Base-by-base conservation (phyloP, 2,888 invertebrate species). In the Timema cristinae region DNA sequence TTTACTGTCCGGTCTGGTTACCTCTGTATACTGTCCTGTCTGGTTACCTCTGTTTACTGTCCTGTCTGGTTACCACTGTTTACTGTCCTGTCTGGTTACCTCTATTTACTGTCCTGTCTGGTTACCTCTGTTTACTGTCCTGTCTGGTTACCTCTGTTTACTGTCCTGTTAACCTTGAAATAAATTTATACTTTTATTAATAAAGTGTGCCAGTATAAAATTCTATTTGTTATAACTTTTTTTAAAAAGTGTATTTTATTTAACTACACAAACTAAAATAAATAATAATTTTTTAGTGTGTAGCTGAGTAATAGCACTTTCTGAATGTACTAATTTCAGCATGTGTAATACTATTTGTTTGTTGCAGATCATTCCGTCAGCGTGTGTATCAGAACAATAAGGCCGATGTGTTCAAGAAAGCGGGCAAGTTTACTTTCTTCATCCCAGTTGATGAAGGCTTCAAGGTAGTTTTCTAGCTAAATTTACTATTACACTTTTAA, bases 361-460 rank as follows among this genome's bases (percentile, higher is more conserved):
- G 78, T 83, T 82, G 16, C 82, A 93, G 92, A 80, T 85, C 83
- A 76, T 95, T 93, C 82, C 87, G 91, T 70, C 90, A 92, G 78
- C 90, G 91, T 81, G 90, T 94, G 74, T 85, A 87, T 78, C 85
- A 90, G 76, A 88, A 89, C 77, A 86, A 89, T 77, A 93, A 92
- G 82, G 88, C 89, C 79, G 88, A 89, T 72, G 87, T 93, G 66
- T 94, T 92, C 82, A 89, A 88, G 78, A 88, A 89, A 51, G 90
- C 91, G 76, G 94, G 94, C 68, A 87, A 90, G 73, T 91, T 91
- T 81, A 96, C 96, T 15, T 96, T 94, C 83, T 93, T 96, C 80
- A 91, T 96, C 78, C 95, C 96, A 8, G 90, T 95, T 63, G 95
- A 95, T 82, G 92, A 93, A 81, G 94, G 94, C 73, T 93, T 94